Conservation (phyloP, 92 coral and sea anemone species). For the Diadumene lineata region DNA sequence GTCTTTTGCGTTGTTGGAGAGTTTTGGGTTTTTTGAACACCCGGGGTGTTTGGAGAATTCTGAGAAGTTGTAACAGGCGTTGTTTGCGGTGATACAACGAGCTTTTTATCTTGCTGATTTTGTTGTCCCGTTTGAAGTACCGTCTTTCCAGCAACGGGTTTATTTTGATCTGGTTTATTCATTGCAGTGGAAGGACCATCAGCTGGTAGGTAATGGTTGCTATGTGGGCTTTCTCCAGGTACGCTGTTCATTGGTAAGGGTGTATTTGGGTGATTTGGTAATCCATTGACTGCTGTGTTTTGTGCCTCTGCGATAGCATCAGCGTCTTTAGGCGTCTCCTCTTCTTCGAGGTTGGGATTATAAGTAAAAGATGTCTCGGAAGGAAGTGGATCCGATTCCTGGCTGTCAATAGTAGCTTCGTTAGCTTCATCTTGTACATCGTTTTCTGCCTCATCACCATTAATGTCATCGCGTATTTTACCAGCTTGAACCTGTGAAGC, state of each 20-base stretch:
- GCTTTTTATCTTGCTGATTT: constrained; percentile 23
- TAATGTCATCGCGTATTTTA: constrained; percentile 10
- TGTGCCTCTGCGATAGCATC: constrained; percentile 10
- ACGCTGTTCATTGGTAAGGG: not conserved
- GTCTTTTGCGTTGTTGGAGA: not conserved
- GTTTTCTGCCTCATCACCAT: not conserved
- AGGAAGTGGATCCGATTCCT: constrained; percentile 24
- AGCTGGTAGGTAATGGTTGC: not conserved
- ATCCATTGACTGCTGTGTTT: not conserved
- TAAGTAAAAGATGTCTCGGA: constrained; percentile 11
- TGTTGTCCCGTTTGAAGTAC: constrained; percentile 34
- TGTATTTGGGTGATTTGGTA: not conserved
- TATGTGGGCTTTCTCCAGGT: not conserved
- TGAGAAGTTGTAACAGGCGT: not conserved
- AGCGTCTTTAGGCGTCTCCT: not conserved
- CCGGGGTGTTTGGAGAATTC: not conserved
- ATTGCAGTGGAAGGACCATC: too few relatives aligned
- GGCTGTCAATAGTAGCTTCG: constrained; percentile 2
- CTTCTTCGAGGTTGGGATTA: constrained; percentile 13
- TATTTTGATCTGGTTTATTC: too few relatives aligned
- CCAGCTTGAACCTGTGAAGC: constrained; percentile 1
- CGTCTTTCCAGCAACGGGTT: not conserved
- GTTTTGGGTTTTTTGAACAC: constrained; percentile 4
- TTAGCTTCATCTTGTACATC: constrained; percentile 19
- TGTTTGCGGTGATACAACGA: not conserved